A percentile compares a stretch with the other conserved stretches of the same genome.
Evolutionary conservation across 1,140 invertebrate genomes (phyloP).

Genomic region (Neomicropteryx cornuta): DNA sequence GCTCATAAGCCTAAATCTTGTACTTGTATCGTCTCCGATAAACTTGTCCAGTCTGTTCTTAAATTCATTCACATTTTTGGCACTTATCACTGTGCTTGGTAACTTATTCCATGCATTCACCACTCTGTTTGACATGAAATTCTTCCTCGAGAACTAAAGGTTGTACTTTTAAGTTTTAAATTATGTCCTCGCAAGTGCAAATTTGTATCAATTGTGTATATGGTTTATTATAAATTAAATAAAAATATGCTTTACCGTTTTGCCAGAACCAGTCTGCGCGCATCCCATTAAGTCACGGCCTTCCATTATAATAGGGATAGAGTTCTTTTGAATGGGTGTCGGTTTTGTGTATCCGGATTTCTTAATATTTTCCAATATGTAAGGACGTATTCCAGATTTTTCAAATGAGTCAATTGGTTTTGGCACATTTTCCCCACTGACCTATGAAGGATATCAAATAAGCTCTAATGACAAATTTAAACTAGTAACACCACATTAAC

Average conservation of each 20-base stretch:
- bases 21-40: too few relatives aligned
- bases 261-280: slow-evolving; percentile 96
- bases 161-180: too few relatives aligned
- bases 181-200: too few relatives aligned
- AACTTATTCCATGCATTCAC: too few relatives aligned
- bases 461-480: background rate
- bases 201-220: too few relatives aligned
- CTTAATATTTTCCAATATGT: slow-evolving; percentile 66
- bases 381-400: slow-evolving; percentile 49
- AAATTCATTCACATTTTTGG: too few relatives aligned
- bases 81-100: too few relatives aligned
- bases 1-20: too few relatives aligned
- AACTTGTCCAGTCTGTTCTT: too few relatives aligned
- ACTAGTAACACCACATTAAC: background rate
- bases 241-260: slow-evolving; percentile 70
- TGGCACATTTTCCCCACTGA: slow-evolving; percentile 56
- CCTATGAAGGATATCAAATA: slow-evolving; percentile 24
- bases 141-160: too few relatives aligned
- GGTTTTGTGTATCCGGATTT: slow-evolving; percentile 76
- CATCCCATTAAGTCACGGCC: slow-evolving; percentile 91
- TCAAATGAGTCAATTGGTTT: slow-evolving; percentile 58
- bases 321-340: slow-evolving; percentile 88
- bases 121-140: too few relatives aligned
- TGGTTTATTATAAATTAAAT: too few relatives aligned
- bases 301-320: slow-evolving; percentile 70